These are phyloP conservation scores for Archips crataeganus DNA, from an alignment of 2,888 invertebrate species.

Conservation along the genomic window DNA sequence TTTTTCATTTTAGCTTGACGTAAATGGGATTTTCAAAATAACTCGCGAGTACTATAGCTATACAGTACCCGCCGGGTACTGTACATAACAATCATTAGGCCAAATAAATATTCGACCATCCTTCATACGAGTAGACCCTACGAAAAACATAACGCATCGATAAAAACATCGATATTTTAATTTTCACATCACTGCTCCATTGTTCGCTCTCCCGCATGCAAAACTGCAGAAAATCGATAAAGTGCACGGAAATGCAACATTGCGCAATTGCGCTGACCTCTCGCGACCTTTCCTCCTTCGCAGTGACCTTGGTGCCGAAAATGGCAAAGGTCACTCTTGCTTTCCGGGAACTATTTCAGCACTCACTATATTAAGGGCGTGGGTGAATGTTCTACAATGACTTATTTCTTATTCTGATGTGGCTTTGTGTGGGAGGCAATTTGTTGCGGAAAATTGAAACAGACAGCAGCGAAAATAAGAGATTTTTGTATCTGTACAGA, in stretches of 20 bases:
- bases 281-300: constrained; percentile 55
- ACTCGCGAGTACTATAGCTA: no score
- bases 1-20: no score
- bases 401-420: not conserved
- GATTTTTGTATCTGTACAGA: not conserved
- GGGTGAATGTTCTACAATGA: not conserved
- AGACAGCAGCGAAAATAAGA: not conserved
- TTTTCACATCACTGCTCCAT: not conserved
- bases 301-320: constrained; percentile 62
- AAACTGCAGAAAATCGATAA: constrained; percentile 51
- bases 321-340: constrained; percentile 60
- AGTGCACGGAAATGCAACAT: constrained; percentile 42
- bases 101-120: no score
- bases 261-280: constrained; percentile 69
- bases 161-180: not conserved
- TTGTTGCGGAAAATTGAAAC: not conserved
- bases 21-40: no score
- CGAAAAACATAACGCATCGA: not conserved
- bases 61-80: no score
- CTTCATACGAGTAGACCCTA: no score
- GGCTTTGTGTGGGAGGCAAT: not conserved
- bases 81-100: no score
- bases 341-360: constrained; percentile 36
- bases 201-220: constrained; percentile 3
- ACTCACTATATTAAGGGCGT: constrained; percentile 4